Evolutionary conservation across 64 coral and sea anemone genomes (phyloP).

Genomic region (Montipora foliosa): DNA sequence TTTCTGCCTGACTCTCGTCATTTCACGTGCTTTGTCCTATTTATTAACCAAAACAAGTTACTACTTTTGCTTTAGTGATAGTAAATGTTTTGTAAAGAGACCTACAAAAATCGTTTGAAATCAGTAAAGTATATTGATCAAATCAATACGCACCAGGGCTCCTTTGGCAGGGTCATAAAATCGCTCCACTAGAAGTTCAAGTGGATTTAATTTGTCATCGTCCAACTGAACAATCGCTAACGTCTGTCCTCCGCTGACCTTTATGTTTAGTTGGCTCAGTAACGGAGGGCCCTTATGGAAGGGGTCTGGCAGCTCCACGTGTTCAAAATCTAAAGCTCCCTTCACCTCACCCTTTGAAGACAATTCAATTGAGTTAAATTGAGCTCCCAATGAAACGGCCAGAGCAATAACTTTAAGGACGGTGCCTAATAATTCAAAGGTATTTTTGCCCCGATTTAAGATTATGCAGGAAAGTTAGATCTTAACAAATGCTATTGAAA

Average conservation of each 20-base stretch:
- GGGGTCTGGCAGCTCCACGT: conserved; percentile 76
- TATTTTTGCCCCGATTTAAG: no score
- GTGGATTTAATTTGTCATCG: conserved; percentile 63
- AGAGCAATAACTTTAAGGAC: background rate
- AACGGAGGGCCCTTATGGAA: conserved; percentile 33
- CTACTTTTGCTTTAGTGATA: no score
- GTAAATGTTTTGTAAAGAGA: no score
- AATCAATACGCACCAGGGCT: conserved; percentile 59
- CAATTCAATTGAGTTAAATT: background rate
- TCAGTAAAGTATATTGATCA: no score
- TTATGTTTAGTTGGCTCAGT: conserved; percentile 64
- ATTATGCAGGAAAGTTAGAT: no score
- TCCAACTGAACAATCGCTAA: conserved; percentile 70
- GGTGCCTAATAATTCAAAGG: no score
- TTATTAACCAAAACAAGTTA: no score
- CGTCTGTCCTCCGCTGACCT: conserved; percentile 33
- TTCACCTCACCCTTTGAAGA: conserved; percentile 52
- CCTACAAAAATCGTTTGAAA: background rate
- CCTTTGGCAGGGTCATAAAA: conserved; percentile 74
- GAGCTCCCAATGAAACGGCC: background rate
- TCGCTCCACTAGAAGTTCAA: conserved; percentile 82
- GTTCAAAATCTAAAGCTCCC: conserved; percentile 71
- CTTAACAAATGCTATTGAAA: no score
- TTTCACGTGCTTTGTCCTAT: no score
- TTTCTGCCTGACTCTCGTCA: no score